Percentiles rank a stretch among this genome's conserved stretches.
Evolutionary conservation across 2,797 vertebrate genomes (phyloP).

Genomic region (Rhabdophis nuchalis): DNA sequence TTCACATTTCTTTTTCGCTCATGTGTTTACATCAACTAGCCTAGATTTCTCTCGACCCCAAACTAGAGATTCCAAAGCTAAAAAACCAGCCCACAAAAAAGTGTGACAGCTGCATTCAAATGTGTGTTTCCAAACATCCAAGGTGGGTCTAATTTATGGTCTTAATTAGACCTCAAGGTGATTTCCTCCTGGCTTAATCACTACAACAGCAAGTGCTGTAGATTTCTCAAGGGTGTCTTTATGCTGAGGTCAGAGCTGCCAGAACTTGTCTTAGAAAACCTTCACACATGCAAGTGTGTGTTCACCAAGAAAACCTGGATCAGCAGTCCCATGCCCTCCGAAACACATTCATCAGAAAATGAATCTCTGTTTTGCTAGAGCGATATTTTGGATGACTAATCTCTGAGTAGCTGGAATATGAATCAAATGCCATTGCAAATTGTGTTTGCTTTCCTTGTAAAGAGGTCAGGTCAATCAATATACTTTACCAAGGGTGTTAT

Average conservation of each 20-base stretch:
- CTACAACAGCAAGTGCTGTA: too few species aligned
- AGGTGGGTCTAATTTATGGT: background rate
- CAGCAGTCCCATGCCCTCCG: background rate
- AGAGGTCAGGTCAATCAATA: background rate
- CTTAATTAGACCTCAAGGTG: background rate
- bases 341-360: slow-evolving; percentile 29
- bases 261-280: background rate
- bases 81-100: background rate
- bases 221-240: background rate
- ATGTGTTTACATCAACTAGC: background rate
- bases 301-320: slow-evolving; percentile 5
- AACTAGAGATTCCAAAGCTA: background rate
- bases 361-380: background rate
- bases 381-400: slow-evolving; percentile 9
- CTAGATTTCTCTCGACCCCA: background rate
- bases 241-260: background rate
- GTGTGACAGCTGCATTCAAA: background rate
- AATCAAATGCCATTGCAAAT: slow-evolving; percentile 21
- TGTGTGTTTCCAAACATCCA: background rate
- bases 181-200: background rate
- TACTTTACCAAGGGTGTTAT: slow-evolving; percentile 5
- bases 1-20: background rate
- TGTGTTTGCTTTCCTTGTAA: slow-evolving; percentile 21
- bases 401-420: slow-evolving; percentile 15
- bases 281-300: background rate